Base-by-base conservation (phyloP, 2,888 invertebrate genomes). In the Aphidius colemani region DNA sequence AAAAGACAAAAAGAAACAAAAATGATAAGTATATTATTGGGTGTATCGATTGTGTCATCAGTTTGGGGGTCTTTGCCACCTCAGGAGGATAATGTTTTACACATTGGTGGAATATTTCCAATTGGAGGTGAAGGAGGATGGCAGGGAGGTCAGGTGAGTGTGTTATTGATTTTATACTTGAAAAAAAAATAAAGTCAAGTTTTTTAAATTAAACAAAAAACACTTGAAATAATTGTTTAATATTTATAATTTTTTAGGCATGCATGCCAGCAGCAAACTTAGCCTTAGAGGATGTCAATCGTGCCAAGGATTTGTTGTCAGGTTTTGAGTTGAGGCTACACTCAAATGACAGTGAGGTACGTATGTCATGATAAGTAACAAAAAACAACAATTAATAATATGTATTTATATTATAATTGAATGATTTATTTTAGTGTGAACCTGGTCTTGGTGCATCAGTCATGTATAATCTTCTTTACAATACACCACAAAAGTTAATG, bases 91-190 rank as follows among this genome's bases (percentile, higher is more conserved):
- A 90, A 92, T 83, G 92, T 93, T 77, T 85, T 97, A 75, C 95
- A 97, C 84, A 95, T 98, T 82, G 99, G 98, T 62, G 98, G 96
- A 61, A 97, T 98, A 78, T 99, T 99, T 84, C 98, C 99, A 48
- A 98, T 98, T 86, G 91, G 89, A 63, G 98, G 96, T 58, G 92
- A 94, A 78, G 95, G 96, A 59, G 97, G 97, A 74, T 98, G 98
- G 98, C 96, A 98, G 78, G 98, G 98, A 45, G 98, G 98, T 6
- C 94, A 95, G 83, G 88, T 87, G 65, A 74, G 69, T 51, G 8
- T 43, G 30, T 61, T 43, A 50, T 13, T 58, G 39, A 49, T 53
- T 53, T 55, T 39, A 41, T 51, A 10, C 50, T 43, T 11, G 49
- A 45, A 50, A n/a, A 13, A 9, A 46, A 9, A 59, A 59, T 48